These are phyloP conservation scores for Myocastor coypus DNA, from an alignment of 2,113 vertebrate genomes.

Conservation along the genomic window DNA sequence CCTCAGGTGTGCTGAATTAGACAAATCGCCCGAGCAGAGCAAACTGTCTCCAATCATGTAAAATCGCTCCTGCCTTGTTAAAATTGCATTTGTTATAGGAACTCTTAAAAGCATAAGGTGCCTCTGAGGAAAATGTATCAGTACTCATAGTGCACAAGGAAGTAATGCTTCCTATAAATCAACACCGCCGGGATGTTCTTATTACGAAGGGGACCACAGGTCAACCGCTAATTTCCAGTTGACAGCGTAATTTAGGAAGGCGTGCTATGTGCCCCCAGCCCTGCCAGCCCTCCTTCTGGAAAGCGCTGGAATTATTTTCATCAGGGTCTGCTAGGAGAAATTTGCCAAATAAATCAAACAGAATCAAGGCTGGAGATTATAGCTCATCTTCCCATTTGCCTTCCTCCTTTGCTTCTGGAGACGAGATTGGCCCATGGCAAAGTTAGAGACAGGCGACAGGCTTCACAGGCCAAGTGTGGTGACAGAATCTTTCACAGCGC, in stretches of 20 bases:
- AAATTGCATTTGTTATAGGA: conserved; percentile 76
- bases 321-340: neutral
- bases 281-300: neutral
- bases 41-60: conserved; percentile 58
- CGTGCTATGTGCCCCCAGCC: neutral
- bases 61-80: conserved; percentile 77
- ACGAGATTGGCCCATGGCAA: neutral
- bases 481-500: neutral
- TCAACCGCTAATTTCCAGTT: conserved; percentile 73
- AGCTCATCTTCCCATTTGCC: neutral
- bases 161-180: conserved; percentile 74
- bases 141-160: conserved; percentile 67
- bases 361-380: neutral
- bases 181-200: conserved; percentile 63
- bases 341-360: conserved; percentile 40
- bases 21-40: conserved; percentile 61
- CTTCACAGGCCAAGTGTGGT: neutral
- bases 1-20: conserved; percentile 68
- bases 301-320: neutral
- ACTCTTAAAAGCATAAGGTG: conserved; percentile 68
- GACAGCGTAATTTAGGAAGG: conserved; percentile 62
- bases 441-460: neutral
- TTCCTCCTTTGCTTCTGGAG: neutral
- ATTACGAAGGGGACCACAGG: conserved; percentile 60
- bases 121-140: conserved; percentile 67